These are phyloP conservation scores for Pseudomyrmex dendroicus DNA, from an alignment of 1,140 invertebrate species.

Conservation along the genomic window DNA sequence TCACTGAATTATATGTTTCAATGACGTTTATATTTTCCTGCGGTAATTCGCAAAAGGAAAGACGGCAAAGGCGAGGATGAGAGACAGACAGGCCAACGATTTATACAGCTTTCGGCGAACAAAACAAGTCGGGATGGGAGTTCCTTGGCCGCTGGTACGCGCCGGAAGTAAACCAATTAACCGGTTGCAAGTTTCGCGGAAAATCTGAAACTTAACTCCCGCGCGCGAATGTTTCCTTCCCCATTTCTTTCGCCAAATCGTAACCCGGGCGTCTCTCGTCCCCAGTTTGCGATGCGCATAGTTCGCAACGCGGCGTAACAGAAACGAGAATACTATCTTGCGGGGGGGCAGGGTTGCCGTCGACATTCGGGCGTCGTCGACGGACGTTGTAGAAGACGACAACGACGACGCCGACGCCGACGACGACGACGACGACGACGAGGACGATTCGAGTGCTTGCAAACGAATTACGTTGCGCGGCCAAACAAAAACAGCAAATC, in stretches of 20 bases:
- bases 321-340: slow-evolving; percentile 71
- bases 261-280: slow-evolving; percentile 42
- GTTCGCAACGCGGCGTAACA: slow-evolving; percentile 31
- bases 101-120: slow-evolving; percentile 53
- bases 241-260: slow-evolving; percentile 75
- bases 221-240: slow-evolving; percentile 17
- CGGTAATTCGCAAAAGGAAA: slow-evolving; percentile 1
- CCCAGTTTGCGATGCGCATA: not conserved
- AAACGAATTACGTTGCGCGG: slow-evolving; percentile 74
- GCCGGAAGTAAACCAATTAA: slow-evolving; percentile 79
- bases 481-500: slow-evolving; percentile 76
- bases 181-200: slow-evolving; percentile 70
- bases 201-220: slow-evolving; percentile 76
- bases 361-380: slow-evolving; percentile 73
- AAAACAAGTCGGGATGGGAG: slow-evolving; percentile 69
- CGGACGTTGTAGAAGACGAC: slow-evolving; percentile 40
- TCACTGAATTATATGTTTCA: slow-evolving; percentile 25
- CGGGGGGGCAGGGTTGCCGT: slow-evolving; percentile 23
- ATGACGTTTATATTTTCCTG: slow-evolving; percentile 16
- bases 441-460: slow-evolving; percentile 74
- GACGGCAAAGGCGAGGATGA: not conserved
- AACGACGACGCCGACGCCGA: slow-evolving; percentile 7
- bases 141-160: slow-evolving; percentile 75
- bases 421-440: not conserved
- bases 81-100: slow-evolving; percentile 58